Evolutionary conservation across 2,888 invertebrate species (phyloP).

Genomic region (Falcaria lacertinaria): DNA sequence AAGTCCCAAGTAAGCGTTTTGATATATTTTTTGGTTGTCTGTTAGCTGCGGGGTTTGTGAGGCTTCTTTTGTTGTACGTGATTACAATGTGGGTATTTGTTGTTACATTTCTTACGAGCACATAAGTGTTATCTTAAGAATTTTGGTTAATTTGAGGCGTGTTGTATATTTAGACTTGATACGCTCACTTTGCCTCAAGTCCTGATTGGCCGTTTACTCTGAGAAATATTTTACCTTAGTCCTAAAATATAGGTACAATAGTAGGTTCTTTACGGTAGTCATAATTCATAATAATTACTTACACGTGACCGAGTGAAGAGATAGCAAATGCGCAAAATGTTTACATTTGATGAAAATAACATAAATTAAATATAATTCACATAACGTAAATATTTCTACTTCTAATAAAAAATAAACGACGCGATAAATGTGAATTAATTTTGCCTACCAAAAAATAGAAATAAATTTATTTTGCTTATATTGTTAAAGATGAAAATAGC

Average conservation of each 20-base stretch:
- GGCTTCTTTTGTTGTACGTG: neutral
- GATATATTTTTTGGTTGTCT: neutral
- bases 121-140: neutral
- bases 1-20: slow-evolving; percentile 11
- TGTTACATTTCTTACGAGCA: neutral
- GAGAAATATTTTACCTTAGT: no score
- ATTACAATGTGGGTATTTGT: neutral
- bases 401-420: no score
- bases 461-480: neutral
- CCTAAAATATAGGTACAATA: no score
- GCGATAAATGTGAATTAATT: no score
- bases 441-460: no score
- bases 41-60: neutral
- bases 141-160: neutral
- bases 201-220: neutral
- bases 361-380: no score
- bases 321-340: no score
- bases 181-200: neutral
- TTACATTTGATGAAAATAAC: no score
- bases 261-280: no score
- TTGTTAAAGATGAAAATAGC: slow-evolving; percentile 7
- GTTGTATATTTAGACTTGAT: neutral
- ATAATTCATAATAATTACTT: no score
- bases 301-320: no score
- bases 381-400: no score